These are phyloP conservation scores for Aramus guarauna DNA, from an alignment of 2,113 vertebrate species.

Conservation along the genomic window DNA sequence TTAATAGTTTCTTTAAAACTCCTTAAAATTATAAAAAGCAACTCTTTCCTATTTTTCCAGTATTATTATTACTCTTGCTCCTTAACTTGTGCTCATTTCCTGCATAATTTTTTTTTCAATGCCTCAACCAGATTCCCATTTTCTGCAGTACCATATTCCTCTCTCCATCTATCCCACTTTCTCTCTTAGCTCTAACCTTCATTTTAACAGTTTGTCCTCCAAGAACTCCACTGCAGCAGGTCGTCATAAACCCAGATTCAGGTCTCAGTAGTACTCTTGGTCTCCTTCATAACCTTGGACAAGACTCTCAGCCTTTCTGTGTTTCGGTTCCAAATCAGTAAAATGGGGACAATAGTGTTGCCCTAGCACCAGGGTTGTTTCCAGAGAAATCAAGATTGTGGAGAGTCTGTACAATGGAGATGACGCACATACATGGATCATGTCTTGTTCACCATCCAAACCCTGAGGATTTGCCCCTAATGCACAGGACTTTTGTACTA, in stretches of 20 bases:
- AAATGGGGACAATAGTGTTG: neutral
- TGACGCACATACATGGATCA: neutral
- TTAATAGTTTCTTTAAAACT: neutral
- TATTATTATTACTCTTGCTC: neutral
- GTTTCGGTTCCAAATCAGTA: neutral
- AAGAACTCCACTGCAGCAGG: neutral
- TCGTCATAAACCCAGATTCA: neutral
- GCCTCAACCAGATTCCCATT: neutral
- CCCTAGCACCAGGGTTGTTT: neutral
- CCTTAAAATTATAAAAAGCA: neutral
- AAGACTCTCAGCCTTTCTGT: neutral
- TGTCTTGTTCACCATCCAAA: accelerated
- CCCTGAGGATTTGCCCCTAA: neutral
- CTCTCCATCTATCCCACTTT: neutral
- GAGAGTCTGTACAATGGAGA: accelerated
- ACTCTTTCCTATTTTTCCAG: neutral
- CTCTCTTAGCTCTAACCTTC: neutral
- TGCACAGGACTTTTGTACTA: neutral
- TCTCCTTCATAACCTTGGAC: neutral
- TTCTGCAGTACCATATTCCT: neutral
- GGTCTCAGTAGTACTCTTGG: neutral
- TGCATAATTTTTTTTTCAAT: accelerated
- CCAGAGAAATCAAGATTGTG: neutral
- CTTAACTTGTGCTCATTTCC: neutral
- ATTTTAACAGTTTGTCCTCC: neutral